Evolutionary conservation across 2,113 vertebrate genomes (phyloP).

Genomic region (Otolemur garnettii): DNA sequence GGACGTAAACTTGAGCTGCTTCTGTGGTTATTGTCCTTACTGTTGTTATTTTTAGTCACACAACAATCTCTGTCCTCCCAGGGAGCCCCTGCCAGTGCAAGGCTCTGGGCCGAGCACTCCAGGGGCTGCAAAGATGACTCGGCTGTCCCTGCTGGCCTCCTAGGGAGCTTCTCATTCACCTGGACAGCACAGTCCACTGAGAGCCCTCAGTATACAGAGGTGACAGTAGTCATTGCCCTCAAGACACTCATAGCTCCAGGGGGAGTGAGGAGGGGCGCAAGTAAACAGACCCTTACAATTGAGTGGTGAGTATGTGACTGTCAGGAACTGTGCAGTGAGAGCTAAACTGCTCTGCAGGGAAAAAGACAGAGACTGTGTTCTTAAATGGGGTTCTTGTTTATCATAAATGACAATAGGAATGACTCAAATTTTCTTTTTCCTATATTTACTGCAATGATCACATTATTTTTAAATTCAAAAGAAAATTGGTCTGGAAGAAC

Average conservation of each 20-base stretch:
- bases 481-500: not conserved
- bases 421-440: not conserved
- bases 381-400: not conserved
- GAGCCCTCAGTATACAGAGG: not conserved
- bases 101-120: not conserved
- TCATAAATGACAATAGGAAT: not conserved
- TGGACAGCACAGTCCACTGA: not conserved
- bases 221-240: not conserved
- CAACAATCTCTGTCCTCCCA: not conserved
- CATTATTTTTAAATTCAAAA: slow-evolving; percentile 1
- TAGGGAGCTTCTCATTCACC: not conserved
- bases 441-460: not conserved
- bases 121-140: not conserved
- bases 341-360: not conserved
- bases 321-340: accelerated
- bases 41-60: not conserved
- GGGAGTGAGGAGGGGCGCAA: not conserved
- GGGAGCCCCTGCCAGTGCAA: not conserved
- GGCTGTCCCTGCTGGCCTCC: not conserved
- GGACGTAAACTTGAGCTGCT: not conserved
- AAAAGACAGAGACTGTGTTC: not conserved
- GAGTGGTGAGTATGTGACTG: not conserved
- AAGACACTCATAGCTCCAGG: not conserved
- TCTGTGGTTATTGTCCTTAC: not conserved
- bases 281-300: accelerated